Base-by-base conservation (phyloP, 2,888 invertebrate species). In the Mimachlamys varia region DNA sequence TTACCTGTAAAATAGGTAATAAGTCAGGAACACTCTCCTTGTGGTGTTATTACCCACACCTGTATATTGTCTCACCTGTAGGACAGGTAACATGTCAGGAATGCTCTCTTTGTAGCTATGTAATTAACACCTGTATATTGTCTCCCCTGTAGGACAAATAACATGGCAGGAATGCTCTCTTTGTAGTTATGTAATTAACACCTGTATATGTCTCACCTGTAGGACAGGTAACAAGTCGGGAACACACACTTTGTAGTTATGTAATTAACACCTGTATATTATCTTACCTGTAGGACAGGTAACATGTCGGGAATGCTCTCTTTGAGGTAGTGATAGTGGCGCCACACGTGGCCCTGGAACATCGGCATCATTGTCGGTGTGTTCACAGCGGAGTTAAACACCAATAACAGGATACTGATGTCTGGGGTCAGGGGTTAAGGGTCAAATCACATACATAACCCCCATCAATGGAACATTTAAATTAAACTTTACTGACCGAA, bases 331-430 rank as follows among this genome's bases (percentile, higher is more conserved):
- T 53, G 53, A 50, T 44, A 88, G 37, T 88, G 55, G n/a, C 53
- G 50, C 55, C 55, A 27, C 58, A 58, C 58, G 22, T 58, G 58
- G 15, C 22, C 15, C 19, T 58, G 19, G 22, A 17, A 3, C 89
- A 96, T 96, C 97, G 97, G 97, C 88, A 99, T 99, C 44, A 99
- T n/a, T 97, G 95, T 98, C 98, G 2, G 99, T 96, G 98, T 98
- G 96, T 98, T 98, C 93, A 98, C 98, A 0, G 99, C 99, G 19
- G 99, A 99, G 97, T 99, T 99, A 95, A 99, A 98, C 50, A 99
- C 98, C 95, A 99, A 97, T 93, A 99, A 98, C 91, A 99, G 97
- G 13, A 99, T 98, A 95, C 98, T 98, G 93, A 99, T 98, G 97
- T 97, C 97, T 97, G 92, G 33, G 19, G n/a, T 33, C 62, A 58